These are phyloP conservation scores for Eurois occulta DNA, from an alignment of 2,888 invertebrate species.

Conservation along the genomic window DNA sequence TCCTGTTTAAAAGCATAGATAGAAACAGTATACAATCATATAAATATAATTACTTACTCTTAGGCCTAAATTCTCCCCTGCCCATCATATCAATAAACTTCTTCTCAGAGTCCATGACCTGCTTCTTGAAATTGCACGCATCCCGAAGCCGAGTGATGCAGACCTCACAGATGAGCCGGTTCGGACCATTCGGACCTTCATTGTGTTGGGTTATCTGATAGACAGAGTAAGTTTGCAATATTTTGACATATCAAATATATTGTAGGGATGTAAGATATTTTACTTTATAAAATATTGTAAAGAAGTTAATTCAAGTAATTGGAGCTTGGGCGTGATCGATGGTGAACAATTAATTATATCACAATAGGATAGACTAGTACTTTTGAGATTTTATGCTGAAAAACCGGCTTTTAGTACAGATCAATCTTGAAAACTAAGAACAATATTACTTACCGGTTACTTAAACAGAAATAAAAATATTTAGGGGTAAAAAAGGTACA, in stretches of 20 bases:
- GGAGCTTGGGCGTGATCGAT: background rate
- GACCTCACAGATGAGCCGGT: slow-evolving; percentile 86
- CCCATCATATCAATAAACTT: slow-evolving; percentile 87
- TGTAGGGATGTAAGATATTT: background rate
- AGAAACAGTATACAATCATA: background rate
- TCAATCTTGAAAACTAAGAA: background rate
- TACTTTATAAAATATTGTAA: background rate
- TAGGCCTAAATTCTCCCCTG: slow-evolving; percentile 81
- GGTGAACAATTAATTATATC: background rate
- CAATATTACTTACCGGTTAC: background rate
- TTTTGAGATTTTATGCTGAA: background rate
- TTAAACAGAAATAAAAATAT: background rate
- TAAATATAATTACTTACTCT: slow-evolving; percentile 47
- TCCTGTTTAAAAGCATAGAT: background rate
- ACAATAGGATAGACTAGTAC: background rate
- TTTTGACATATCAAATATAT: background rate
- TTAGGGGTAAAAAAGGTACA: background rate
- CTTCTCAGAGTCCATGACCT: slow-evolving; percentile 85
- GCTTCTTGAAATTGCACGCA: slow-evolving; percentile 88
- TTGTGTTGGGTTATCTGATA: slow-evolving; percentile 85
- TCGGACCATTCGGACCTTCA: slow-evolving; percentile 86
- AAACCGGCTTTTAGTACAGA: background rate
- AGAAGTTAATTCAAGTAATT: too few species aligned
- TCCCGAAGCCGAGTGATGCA: slow-evolving; percentile 87
- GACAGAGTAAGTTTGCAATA: background rate